phyloP scores from a whole-genome alignment of 2,888 invertebrate genomes.

The Eupithecia insigniata region DNA sequence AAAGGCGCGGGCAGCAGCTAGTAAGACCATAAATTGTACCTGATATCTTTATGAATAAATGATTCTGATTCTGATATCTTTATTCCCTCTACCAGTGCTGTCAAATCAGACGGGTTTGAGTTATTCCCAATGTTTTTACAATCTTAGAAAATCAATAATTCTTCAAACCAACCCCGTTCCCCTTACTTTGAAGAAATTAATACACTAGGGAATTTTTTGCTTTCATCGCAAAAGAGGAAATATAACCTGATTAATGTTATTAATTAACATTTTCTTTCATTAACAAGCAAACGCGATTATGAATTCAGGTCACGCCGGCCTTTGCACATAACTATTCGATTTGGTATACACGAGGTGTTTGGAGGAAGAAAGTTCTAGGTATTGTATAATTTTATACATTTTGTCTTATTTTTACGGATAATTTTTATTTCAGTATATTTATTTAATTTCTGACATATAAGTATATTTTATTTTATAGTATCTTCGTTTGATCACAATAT shows the following conservation, averaged over 20 bases:
- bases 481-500: too few relatives aligned
- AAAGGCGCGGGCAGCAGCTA: too few relatives aligned
- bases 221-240: conserved; percentile 23
- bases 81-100: too few relatives aligned
- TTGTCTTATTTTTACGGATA: too few relatives aligned
- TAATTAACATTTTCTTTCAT: conserved; percentile 30
- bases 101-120: not conserved
- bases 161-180: not conserved
- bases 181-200: conserved; percentile 13
- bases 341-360: conserved; percentile 3
- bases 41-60: too few relatives aligned
- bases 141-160: conserved; percentile 5
- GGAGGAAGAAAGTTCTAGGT: conserved; percentile 8
- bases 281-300: conserved; percentile 17
- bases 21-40: too few relatives aligned
- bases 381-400: not conserved
- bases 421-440: too few relatives aligned
- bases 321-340: conserved; percentile 17
- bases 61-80: too few relatives aligned
- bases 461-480: too few relatives aligned
- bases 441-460: too few relatives aligned
- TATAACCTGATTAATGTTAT: conserved; percentile 17
- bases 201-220: conserved; percentile 11
- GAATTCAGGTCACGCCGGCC: conserved; percentile 27
- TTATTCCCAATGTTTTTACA: not conserved